A percentile compares a stretch with the other conserved stretches of the same genome.
phyloP scores from a whole-genome alignment of 2,113 vertebrate genomes.

The Xiphorhynchus elegans region DNA sequence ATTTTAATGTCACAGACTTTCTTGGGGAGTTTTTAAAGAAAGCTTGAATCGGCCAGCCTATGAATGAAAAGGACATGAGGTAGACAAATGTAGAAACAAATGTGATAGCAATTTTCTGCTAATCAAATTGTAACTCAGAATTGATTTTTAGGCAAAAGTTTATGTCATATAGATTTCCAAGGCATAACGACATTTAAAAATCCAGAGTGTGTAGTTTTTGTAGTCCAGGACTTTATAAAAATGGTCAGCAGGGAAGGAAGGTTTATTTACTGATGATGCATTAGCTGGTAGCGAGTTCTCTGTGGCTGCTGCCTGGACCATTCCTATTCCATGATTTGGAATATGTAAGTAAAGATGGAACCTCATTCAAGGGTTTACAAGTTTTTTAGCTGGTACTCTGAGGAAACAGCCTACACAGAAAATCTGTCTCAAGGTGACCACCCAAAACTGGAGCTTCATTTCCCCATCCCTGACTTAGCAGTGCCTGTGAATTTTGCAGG shows the following conservation, averaged over 20 bases:
- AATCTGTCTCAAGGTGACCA: not conserved
- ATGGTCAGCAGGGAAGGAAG: slow-evolving; percentile 10
- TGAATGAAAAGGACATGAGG: slow-evolving; percentile 96
- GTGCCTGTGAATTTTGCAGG: not conserved
- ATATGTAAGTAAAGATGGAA: not conserved
- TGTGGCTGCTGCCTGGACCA: not conserved
- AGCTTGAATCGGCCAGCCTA: slow-evolving; percentile 90
- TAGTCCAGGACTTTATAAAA: slow-evolving; percentile 52
- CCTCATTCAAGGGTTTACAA: not conserved
- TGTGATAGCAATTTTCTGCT: slow-evolving; percentile 91
- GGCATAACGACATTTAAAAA: slow-evolving; percentile 86
- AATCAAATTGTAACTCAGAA: slow-evolving; percentile 92
- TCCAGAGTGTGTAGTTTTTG: slow-evolving; percentile 76
- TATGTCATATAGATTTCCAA: slow-evolving; percentile 86
- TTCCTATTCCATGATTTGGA: not conserved
- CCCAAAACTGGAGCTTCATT: not conserved
- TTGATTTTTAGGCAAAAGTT: slow-evolving; percentile 92
- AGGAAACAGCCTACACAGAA: not conserved
- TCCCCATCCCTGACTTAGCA: not conserved
- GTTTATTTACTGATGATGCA: slow-evolving; percentile 61
- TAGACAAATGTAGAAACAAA: slow-evolving; percentile 94
- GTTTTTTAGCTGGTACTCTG: not conserved
- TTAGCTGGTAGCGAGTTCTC: not conserved
- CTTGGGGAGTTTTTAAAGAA: slow-evolving; percentile 95
- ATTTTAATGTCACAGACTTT: slow-evolving; percentile 99